Percentiles rank a stretch among this genome's conserved stretches.
Evolutionary conservation across 1,140 invertebrate species (phyloP).

Genomic region (Drosophila persimilis): DNA sequence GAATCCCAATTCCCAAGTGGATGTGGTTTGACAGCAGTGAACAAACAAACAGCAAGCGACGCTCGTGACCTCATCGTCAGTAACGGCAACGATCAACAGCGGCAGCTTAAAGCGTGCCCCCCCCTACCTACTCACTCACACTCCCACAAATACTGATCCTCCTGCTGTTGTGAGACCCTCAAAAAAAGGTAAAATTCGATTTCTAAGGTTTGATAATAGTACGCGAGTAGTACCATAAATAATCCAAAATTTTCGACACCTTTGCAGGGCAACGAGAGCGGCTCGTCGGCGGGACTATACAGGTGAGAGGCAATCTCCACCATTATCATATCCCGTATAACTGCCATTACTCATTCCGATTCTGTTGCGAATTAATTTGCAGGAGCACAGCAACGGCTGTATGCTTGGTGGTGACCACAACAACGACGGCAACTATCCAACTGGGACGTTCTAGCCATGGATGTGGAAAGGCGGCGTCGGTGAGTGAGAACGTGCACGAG

Average conservation of each 20-base stretch:
- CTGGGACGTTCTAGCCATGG: constrained; percentile 41
- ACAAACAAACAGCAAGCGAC: constrained; percentile 15
- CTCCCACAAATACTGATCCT: too few species aligned
- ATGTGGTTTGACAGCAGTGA: constrained; percentile 40
- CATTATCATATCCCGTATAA: background rate
- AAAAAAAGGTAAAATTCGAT: too few species aligned
- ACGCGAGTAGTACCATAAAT: too few species aligned
- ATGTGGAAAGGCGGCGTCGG: constrained; percentile 72
- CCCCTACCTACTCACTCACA: background rate
- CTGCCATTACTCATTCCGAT: constrained; percentile 3
- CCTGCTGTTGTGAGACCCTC: too few species aligned
- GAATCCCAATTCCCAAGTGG: constrained; percentile 20
- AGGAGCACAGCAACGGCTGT: constrained; percentile 1
- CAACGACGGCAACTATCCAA: constrained; percentile 1
- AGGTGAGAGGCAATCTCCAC: too few species aligned
- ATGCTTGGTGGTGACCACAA: constrained; percentile 1
- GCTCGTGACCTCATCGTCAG: constrained; percentile 66
- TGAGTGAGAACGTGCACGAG: constrained; percentile 40
- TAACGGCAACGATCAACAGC: constrained; percentile 33
- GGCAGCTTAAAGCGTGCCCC: constrained; percentile 1
- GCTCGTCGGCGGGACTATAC: too few species aligned
- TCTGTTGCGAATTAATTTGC: background rate
- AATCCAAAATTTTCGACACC: too few species aligned
- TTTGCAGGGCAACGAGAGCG: too few species aligned
- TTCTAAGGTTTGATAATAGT: too few species aligned